phyloP scores from a whole-genome alignment of 2,797 vertebrate species.

The Phylloscopus collybita region DNA sequence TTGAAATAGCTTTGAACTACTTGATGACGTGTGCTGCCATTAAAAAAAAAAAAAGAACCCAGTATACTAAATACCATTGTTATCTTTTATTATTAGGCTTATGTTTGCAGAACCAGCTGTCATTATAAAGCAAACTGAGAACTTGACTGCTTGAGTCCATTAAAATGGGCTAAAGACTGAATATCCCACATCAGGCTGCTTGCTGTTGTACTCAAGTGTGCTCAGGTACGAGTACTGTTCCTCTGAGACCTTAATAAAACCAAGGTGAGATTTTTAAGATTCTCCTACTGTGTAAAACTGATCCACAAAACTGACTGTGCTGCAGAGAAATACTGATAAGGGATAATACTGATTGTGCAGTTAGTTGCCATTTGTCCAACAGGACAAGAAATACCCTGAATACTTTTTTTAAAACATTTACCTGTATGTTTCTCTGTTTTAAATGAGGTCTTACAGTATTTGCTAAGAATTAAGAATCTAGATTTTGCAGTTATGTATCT shows the following conservation, averaged over 20 bases:
- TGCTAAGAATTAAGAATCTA: background rate
- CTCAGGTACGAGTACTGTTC: background rate
- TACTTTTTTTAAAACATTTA: background rate
- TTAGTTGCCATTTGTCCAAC: background rate
- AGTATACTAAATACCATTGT: background rate
- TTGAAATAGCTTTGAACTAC: constrained; percentile 10
- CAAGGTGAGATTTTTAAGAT: background rate
- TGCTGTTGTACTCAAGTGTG: background rate
- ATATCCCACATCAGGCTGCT: background rate
- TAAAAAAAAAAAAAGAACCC: background rate
- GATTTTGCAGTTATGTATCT: background rate
- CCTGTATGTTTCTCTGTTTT: background rate
- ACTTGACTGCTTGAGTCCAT: background rate
- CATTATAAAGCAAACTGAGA: background rate
- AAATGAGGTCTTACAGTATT: background rate
- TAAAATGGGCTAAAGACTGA: background rate
- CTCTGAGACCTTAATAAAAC: background rate
- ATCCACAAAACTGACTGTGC: background rate
- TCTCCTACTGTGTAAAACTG: background rate
- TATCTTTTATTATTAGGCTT: constrained; percentile 19
- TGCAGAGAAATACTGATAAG: background rate
- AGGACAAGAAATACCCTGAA: background rate
- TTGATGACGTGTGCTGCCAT: background rate
- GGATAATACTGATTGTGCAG: background rate
- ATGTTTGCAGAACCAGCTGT: background rate